Evolutionary conservation across 2,888 invertebrate genomes (phyloP).

Genomic region (Cosmia pyralina): DNA sequence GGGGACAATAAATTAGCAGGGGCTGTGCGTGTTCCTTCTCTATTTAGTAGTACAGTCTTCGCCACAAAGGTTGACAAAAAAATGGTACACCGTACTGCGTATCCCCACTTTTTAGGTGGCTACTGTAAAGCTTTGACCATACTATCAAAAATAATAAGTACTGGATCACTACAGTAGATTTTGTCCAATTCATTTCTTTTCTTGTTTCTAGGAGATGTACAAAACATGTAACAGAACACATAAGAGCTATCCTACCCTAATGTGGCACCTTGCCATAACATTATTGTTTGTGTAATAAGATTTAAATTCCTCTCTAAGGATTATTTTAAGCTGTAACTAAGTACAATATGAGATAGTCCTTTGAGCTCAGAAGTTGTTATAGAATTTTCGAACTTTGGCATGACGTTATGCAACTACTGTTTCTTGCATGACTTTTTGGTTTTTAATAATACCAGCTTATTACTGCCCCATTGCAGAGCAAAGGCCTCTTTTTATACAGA

Average conservation of each 20-base stretch:
- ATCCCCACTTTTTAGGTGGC: too few relatives aligned
- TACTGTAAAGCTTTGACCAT: too few relatives aligned
- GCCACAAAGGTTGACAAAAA: too few relatives aligned
- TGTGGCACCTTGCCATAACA: slow-evolving; percentile 31
- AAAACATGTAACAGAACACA: slow-evolving; percentile 9
- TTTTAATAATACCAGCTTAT: neutral
- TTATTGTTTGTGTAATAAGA: slow-evolving; percentile 1
- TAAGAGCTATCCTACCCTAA: neutral
- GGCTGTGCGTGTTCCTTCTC: neutral
- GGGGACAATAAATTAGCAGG: neutral
- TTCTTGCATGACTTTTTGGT: neutral
- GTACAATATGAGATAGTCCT: too few relatives aligned
- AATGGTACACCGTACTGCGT: too few relatives aligned
- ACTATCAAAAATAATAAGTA: neutral
- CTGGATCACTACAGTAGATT: neutral
- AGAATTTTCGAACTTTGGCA: neutral
- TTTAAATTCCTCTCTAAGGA: neutral
- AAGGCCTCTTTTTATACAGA: too few relatives aligned
- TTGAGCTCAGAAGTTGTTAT: neutral
- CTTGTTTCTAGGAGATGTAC: neutral
- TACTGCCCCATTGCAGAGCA: too few relatives aligned
- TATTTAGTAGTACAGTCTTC: too few relatives aligned
- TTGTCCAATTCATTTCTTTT: neutral
- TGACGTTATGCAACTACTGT: neutral
- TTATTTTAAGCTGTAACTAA: slow-evolving; percentile 3